These are phyloP conservation scores for Oncorhynchus keta DNA, from an alignment of 2,113 vertebrate genomes.

Conservation along the genomic window DNA sequence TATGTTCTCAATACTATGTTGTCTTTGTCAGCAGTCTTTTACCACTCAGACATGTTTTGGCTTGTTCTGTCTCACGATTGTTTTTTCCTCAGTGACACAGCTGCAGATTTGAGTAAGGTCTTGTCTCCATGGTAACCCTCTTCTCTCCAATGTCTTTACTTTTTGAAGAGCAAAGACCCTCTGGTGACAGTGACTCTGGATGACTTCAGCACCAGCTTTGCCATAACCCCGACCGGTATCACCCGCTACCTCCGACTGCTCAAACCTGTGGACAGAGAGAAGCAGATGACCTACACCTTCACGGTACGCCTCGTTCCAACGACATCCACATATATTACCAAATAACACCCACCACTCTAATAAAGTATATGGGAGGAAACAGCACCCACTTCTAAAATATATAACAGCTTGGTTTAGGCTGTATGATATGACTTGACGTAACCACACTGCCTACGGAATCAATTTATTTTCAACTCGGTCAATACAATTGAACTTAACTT, in stretches of 20 bases:
- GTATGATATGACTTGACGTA: too few species aligned
- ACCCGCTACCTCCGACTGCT: slow-evolving; percentile 90
- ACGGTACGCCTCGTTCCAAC: slow-evolving; percentile 37
- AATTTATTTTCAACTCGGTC: too few species aligned
- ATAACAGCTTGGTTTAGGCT: too few species aligned
- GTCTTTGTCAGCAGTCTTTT: too few species aligned
- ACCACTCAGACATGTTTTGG: too few species aligned
- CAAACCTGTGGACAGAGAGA: slow-evolving; percentile 91
- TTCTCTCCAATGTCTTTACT: slow-evolving; percentile 36
- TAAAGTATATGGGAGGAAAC: too few species aligned
- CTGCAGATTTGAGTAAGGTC: slow-evolving; percentile 31
- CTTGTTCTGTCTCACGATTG: too few species aligned
- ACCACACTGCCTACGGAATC: too few species aligned
- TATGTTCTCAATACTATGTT: too few species aligned
- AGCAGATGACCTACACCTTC: slow-evolving; percentile 87
- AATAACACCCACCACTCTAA: too few species aligned
- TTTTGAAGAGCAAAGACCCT: slow-evolving; percentile 87
- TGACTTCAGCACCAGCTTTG: slow-evolving; percentile 82
- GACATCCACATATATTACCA: background rate
- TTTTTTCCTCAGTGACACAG: slow-evolving; percentile 33
- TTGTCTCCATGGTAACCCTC: slow-evolving; percentile 42
- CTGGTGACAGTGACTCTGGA: slow-evolving; percentile 84
- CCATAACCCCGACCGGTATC: slow-evolving; percentile 83
- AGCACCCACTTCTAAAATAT: too few species aligned
- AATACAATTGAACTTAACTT: too few species aligned